Evolutionary conservation across 2,888 invertebrate species (phyloP).

Genomic region (Plagodis pulveraria): DNA sequence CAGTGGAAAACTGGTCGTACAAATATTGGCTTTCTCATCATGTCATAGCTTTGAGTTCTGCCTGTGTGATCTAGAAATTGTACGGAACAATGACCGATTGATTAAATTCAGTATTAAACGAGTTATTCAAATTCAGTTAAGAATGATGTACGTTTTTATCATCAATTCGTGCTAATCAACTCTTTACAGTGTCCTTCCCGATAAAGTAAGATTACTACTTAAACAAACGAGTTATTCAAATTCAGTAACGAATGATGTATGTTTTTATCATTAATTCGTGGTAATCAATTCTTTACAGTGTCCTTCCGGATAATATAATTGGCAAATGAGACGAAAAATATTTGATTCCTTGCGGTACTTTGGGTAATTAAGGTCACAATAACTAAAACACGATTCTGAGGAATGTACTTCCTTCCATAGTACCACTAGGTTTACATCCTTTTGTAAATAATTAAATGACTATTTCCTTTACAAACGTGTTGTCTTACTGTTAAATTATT

Average conservation of each 20-base stretch:
- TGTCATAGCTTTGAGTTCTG: too few species aligned
- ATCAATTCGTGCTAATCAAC: slow-evolving; percentile 52
- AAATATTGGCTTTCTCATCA: too few species aligned
- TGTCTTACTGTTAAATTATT: not conserved
- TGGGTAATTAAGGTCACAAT: slow-evolving; percentile 27
- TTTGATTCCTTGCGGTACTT: slow-evolving; percentile 40
- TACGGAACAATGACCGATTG: slow-evolving; percentile 3
- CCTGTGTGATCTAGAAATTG: not conserved
- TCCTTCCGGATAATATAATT: slow-evolving; percentile 57
- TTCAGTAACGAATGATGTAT: slow-evolving; percentile 42
- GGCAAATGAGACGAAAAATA: slow-evolving; percentile 33
- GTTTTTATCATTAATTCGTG: slow-evolving; percentile 46
- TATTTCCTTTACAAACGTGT: slow-evolving; percentile 1
- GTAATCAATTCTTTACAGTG: slow-evolving; percentile 53
- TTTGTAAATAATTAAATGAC: not conserved
- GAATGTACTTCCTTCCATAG: slow-evolving; percentile 14
- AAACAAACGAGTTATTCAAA: slow-evolving; percentile 43
- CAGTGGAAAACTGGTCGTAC: too few species aligned
- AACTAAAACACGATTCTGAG: slow-evolving; percentile 8
- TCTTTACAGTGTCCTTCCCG: slow-evolving; percentile 35
- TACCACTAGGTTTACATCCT: slow-evolving; percentile 9
- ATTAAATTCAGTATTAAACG: slow-evolving; percentile 9
- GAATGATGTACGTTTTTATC: slow-evolving; percentile 42
- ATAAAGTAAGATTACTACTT: slow-evolving; percentile 6
- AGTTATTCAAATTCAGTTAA: slow-evolving; percentile 47